A percentile compares a stretch with the other conserved stretches of the same genome.
These are phyloP conservation scores for Circaetus gallicus DNA, from an alignment of 2,113 vertebrate species.

Conservation along the genomic window DNA sequence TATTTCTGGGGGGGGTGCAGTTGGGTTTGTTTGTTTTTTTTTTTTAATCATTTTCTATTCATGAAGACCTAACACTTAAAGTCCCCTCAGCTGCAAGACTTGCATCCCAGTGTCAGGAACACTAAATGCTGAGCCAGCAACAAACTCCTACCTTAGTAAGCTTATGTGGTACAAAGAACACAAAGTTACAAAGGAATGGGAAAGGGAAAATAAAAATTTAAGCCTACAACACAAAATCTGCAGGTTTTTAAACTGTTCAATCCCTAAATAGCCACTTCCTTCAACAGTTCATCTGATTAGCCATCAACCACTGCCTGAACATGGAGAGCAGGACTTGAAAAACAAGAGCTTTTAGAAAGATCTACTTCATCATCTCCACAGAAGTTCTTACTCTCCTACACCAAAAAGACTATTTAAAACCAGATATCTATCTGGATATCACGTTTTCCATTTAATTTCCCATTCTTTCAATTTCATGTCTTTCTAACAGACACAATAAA, in stretches of 20 bases:
- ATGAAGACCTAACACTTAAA: background rate
- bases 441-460: background rate
- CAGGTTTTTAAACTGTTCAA: background rate
- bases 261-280: background rate
- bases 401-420: background rate
- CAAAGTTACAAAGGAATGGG: background rate
- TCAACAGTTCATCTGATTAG: background rate
- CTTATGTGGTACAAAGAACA: background rate
- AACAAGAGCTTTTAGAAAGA: background rate
- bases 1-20: background rate
- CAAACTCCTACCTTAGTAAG: background rate
- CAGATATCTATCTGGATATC: background rate
- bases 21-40: rapidly evolving
- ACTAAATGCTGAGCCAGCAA: background rate
- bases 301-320: background rate
- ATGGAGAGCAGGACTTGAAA: background rate
- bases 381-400: background rate
- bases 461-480: background rate
- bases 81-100: background rate
- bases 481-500: background rate
- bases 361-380: background rate
- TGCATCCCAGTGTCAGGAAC: background rate
- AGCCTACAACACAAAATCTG: background rate
- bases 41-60: background rate
- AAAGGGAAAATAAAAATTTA: background rate